Base-by-base conservation (phyloP, 64 coral and sea anemone species). In the Dendrophyllia cribrosa region DNA sequence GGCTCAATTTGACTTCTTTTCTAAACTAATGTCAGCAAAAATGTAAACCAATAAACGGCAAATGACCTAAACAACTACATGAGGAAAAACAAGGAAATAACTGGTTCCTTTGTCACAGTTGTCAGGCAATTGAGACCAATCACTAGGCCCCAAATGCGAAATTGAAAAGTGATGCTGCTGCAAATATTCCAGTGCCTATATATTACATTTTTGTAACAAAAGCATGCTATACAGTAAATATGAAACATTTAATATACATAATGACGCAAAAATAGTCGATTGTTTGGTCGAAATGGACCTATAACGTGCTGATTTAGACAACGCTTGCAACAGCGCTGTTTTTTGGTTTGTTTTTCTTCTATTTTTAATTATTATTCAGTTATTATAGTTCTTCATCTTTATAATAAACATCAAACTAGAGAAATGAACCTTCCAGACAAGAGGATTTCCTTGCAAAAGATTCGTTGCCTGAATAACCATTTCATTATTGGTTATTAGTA, bases 361-460 rank as follows among this genome's bases (percentile, higher is more conserved):
- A 11, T 23, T 78, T 5, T 48, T 77, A 22, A 56, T 34, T 34
- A 34, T 34, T 34, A 1, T 10, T 61, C 26, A 43, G 19, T 64
- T 46, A 59, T 44, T 51, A 50, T 13, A 9, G 19, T 84, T 15
- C 7, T 50, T 22, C 5, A 6, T 17, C 25, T 13, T 24, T n/a
- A 56, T 56, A 56, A 56, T 56, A 56, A 56, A 56, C 53, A 56
- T 51, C 3, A 52, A 50, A 12, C 61, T 8, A 5, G 6, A 23
- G 46, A 84, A 84, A 84, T 84, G 80, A 84, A 60, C 17, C 61
- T 84, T 51, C 60, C 80, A 84, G 80, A 67, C 80, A 67, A 48
- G 44, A 66, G 19, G 46, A 43, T 45, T 55, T 49, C 24, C 75
- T 55, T 49, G 75, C 9, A 60, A 9, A 19, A 4, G 15, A 62